Conservation (phyloP, 2,888 invertebrate species). For the Meliscaeva auricollis region DNA sequence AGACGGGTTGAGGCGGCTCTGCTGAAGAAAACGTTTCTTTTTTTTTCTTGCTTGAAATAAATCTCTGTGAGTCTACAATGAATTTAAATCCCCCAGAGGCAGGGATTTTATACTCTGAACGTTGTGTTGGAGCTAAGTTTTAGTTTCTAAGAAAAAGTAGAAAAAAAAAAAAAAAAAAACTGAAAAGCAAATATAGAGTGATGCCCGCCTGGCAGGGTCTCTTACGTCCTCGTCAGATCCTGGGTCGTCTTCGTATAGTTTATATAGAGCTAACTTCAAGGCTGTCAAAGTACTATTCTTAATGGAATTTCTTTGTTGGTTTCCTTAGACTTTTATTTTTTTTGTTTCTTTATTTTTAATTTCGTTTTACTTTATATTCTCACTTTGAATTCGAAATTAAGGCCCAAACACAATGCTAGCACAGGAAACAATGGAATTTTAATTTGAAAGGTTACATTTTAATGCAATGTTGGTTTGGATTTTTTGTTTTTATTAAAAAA, state of each 20-base stretch:
- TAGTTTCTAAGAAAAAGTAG: conserved; percentile 7
- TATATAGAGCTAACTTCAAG: conserved; percentile 5
- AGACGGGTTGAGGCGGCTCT: conserved; percentile 4
- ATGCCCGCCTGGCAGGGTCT: conserved; percentile 11
- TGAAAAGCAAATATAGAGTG: conserved; percentile 10
- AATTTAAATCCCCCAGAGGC: conserved; percentile 5
- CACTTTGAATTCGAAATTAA: conserved; percentile 11
- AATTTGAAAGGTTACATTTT: conserved; percentile 50
- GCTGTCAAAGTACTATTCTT: conserved; percentile 33
- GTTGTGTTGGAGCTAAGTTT: conserved; percentile 24
- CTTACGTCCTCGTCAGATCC: background rate
- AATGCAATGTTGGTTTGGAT: conserved; percentile 17
- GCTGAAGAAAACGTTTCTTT: background rate
- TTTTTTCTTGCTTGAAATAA: background rate
- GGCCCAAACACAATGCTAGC: conserved; percentile 19
- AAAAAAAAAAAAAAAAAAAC: background rate
- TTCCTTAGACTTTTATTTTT: conserved; percentile 19
- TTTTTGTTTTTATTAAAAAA: background rate
- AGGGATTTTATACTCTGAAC: background rate
- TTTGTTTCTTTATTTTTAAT: background rate
- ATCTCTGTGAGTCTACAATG: background rate
- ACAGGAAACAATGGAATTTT: conserved; percentile 61
- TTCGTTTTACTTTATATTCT: conserved; percentile 6
- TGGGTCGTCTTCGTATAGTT: background rate
- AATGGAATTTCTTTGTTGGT: conserved; percentile 58